Evolutionary conservation across 2,113 vertebrate genomes (phyloP), one percentile per base, ranked within the genome.

Genomic region (Rattus norvegicus): DNA sequence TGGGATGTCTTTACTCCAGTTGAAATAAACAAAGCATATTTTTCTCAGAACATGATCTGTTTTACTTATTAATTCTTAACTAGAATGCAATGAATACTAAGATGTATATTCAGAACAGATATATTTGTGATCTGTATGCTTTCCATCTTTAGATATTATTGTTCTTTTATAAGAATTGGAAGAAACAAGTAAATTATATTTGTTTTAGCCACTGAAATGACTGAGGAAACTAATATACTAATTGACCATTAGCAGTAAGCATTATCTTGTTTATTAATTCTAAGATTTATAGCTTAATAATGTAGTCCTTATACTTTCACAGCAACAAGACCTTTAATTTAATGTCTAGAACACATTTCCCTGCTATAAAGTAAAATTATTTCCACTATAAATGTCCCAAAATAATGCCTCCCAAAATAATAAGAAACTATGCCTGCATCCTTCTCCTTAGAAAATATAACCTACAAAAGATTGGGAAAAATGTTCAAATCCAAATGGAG

Each of bases 251-350:
- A 96, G 87, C 39, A 93, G n/a, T 88, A 90, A 90, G 88, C 33
- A 80, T 86, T 90, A 95, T 87, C 73, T 97, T 76, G 43, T 96
- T 93, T 86, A 79, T 95, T 9, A 87, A 94, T 97, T 98, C 30
- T 39, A 0, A 30, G 61, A 91, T 96, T 33, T 22, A 93, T 65
- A 20, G 0, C 33, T 88, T 95, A 69, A 75, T 0, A 81, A 83
- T 88, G 77, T 65, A 39, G 36, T 36, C 14, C 3, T 94, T 79
- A 13, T n/a, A 61, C 10, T 36, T 52, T 65, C 0, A 9, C 5
- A 75, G 36, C 20, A 95, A 67, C 24, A 56, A 9, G 92, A 30
- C 56, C 22, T 93, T 95, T 87, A 75, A 80, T 80, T 2, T 88
- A 93, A 90, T 77, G 73, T 7, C 36, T 92, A 72, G 59, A 92